Base-by-base conservation (phyloP, 1,140 invertebrate genomes). In the Cyclargus thomasi region DNA sequence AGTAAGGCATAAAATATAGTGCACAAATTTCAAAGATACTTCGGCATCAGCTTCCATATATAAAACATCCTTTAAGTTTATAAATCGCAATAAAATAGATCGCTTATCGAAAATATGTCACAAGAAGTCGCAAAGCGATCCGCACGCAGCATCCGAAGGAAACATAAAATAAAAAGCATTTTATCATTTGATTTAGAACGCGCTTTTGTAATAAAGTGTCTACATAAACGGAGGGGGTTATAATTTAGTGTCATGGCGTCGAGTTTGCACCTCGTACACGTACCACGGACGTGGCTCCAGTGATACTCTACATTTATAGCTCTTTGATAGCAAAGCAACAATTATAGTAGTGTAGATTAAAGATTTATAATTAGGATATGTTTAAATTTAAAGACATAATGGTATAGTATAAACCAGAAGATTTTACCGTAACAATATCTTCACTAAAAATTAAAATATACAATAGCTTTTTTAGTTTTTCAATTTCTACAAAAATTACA, bases 111-210 rank as follows among this genome's bases (percentile, higher is more conserved):
- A 59, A 67, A 62, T 39, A 47, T 53, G 18, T 69, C 67, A 73
- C 73, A 55, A 71, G 71, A 69, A 70, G 73, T 70, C 70, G 65
- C 71, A 67, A 74, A 76, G 74, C 80, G 82, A 82, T 86, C 80
- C 77, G 72, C 78, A 78, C 78, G 69, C 72, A 77, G 78, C 75
- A 78, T 70, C 71, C 74, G 78, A 78, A 83, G 82, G 77, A 81
- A 81, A 83, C 78, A 86, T 85, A 85, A 87, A 87, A 86, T 88
- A 86, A 86, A 75, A 77, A 85, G 78, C 78, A 81, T 86, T 86
- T 88, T 89, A 86, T 89, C 83, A 89, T 88, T 88, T 86, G 85
- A 88, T 88, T 88, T 86, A 88, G 82, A 86, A 83, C 80, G 75
- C 76, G 78, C 79, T 80, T 77, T 79, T 78, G 85, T 82, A 86